These are phyloP conservation scores for Steatornis caripensis DNA, from an alignment of 2,113 vertebrate genomes.

Conservation along the genomic window DNA sequence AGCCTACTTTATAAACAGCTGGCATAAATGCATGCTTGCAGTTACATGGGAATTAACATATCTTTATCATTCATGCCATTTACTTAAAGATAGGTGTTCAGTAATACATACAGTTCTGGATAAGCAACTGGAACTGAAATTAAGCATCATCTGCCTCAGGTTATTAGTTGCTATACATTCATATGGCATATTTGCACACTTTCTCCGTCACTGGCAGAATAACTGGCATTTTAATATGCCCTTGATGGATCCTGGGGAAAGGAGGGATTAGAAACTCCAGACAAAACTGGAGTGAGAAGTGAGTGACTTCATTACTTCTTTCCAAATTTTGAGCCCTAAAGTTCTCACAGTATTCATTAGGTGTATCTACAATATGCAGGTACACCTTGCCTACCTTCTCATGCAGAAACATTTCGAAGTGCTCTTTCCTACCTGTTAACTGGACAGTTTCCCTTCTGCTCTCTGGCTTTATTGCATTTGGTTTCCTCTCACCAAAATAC, in stretches of 20 bases:
- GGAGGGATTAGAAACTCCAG: not conserved
- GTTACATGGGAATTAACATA: not conserved
- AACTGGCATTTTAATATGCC: not conserved
- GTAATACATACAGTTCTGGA: not conserved
- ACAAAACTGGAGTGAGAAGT: not conserved
- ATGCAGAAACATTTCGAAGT: not conserved
- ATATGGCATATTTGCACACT: not conserved
- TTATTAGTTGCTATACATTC: not conserved
- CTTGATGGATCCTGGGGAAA: not conserved
- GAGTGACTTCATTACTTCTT: not conserved
- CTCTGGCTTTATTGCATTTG: not conserved
- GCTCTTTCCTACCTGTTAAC: not conserved
- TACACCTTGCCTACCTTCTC: not conserved
- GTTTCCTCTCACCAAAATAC: not conserved
- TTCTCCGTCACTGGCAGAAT: not conserved
- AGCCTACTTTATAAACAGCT: not conserved
- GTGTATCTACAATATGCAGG: not conserved
- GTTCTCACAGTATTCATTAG: not conserved
- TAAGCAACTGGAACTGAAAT: conserved; percentile 15
- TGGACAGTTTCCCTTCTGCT: not conserved
- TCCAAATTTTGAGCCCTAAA: not conserved
- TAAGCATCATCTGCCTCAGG: not conserved
- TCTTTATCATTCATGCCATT: not conserved
- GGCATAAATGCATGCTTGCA: not conserved
- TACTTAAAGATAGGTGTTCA: not conserved